Evolutionary conservation across 2,888 invertebrate genomes (phyloP).

Genomic region (Monoplex corrugatus): DNA sequence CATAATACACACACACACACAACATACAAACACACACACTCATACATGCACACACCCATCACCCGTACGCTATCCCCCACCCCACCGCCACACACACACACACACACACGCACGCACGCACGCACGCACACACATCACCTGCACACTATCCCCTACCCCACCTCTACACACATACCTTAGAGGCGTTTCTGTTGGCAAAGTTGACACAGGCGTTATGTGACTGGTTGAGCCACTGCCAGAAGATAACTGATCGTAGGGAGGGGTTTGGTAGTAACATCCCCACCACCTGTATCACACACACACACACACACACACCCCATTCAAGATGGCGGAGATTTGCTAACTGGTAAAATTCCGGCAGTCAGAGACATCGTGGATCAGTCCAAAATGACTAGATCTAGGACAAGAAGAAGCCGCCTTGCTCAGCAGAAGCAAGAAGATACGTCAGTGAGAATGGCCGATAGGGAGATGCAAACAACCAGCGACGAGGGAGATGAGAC

Average conservation of each 20-base stretch:
- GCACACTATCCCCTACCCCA: neutral
- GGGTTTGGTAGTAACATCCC: constrained; percentile 83
- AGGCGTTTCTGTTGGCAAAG: constrained; percentile 83
- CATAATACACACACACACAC: neutral
- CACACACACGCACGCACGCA: neutral
- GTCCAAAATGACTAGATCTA: no score
- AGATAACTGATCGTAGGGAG: constrained; percentile 80
- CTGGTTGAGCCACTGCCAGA: constrained; percentile 84
- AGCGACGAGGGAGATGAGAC: no score
- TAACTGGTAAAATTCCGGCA: no score
- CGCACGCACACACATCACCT: neutral
- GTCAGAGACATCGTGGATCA: no score
- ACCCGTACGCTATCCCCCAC: no score
- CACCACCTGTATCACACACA: constrained; percentile 77
- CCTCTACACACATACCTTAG: constrained; percentile 78
- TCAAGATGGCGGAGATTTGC: no score
- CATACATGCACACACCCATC: neutral
- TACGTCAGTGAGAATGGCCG: no score
- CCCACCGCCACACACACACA: neutral
- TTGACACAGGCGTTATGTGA: constrained; percentile 84
- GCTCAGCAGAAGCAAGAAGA: no score
- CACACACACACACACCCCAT: neutral
- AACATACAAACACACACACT: neutral
- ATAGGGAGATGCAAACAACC: no score
- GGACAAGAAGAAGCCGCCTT: no score